Conservation (phyloP, 2,888 invertebrate species). For the Sipha maydis region DNA sequence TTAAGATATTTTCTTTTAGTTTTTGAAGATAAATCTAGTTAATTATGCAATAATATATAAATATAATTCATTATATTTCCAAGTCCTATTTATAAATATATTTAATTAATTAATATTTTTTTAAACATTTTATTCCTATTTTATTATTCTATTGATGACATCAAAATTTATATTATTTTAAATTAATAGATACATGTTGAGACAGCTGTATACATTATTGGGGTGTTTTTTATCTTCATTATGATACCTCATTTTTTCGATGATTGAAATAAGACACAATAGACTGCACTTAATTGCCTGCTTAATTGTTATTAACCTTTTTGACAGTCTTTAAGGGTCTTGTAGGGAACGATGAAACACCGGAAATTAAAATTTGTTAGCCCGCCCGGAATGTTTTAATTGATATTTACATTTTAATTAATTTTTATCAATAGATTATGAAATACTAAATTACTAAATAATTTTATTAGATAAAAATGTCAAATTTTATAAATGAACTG, state of each 20-base stretch:
- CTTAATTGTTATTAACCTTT: constrained; percentile 60
- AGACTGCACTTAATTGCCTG: constrained; percentile 40
- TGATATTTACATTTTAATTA: constrained; percentile 27
- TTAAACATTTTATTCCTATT: background rate
- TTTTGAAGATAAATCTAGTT: too few species aligned
- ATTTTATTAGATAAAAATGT: background rate
- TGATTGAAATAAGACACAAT: constrained; percentile 55
- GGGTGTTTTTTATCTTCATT: constrained; percentile 48
- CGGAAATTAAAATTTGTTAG: constrained; percentile 54
- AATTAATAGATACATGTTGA: background rate
- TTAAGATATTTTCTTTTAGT: too few species aligned
- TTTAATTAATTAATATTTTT: background rate
- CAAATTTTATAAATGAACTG: background rate
- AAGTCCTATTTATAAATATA: background rate
- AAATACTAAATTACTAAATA: background rate
- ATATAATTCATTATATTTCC: background rate
- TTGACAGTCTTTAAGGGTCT: constrained; percentile 22
- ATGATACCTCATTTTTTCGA: constrained; percentile 1
- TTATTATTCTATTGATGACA: background rate
- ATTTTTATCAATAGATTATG: background rate
- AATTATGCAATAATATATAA: background rate
- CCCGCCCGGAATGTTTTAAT: constrained; percentile 47
- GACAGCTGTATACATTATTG: background rate
- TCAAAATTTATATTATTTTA: constrained; percentile 34
- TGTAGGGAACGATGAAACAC: constrained; percentile 34